Evolutionary conservation across 2,797 vertebrate species (phyloP).

Genomic region (Eulemur albifrons): DNA sequence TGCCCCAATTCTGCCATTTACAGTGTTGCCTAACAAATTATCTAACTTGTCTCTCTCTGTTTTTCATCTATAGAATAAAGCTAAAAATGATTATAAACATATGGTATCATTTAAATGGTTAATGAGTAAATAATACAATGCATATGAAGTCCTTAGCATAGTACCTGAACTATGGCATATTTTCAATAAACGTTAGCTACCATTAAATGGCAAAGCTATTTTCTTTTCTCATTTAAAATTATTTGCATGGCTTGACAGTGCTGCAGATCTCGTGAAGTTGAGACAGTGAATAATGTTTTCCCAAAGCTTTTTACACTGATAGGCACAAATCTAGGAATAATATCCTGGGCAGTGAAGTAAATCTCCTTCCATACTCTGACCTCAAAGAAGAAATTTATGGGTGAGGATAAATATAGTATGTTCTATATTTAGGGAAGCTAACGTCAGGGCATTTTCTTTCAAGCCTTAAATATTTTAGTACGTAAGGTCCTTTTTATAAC

Average conservation of each 20-base stretch:
- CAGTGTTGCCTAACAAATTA: not conserved
- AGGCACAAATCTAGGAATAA: not conserved
- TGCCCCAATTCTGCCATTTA: not conserved
- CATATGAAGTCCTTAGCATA: not conserved
- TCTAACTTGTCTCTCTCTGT: not conserved
- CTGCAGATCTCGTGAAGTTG: not conserved
- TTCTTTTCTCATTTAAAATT: not conserved
- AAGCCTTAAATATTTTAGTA: conserved; percentile 51
- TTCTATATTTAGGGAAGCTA: not conserved
- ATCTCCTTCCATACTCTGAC: not conserved
- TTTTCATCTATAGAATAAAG: not conserved
- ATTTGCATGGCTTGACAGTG: not conserved
- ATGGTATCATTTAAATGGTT: not conserved
- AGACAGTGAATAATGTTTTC: not conserved
- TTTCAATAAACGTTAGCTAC: not conserved
- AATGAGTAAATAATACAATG: not conserved
- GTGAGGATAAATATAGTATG: not conserved
- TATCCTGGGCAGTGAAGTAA: not conserved
- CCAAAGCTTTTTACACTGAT: not conserved
- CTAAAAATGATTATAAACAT: not conserved
- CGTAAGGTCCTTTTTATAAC: conserved; percentile 41
- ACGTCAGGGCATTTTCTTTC: conserved; percentile 27
- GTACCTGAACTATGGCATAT: not conserved
- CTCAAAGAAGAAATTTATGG: not conserved
- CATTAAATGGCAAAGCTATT: not conserved